Base-by-base conservation (phyloP, 2,888 invertebrate genomes). In the Agrotis segetum region DNA sequence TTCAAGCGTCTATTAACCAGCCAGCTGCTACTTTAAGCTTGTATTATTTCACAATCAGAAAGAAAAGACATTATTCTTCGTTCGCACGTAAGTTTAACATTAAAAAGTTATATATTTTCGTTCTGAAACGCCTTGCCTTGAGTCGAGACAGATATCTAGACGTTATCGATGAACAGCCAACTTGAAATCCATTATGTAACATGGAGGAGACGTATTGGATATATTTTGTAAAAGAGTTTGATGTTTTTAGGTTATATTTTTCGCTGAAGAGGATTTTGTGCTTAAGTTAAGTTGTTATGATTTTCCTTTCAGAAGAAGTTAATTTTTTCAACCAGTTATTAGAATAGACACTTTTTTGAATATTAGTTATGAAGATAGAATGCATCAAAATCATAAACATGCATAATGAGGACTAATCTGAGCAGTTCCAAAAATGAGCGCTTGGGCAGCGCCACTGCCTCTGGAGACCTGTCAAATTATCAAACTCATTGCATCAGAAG, bases 21-120 rank as follows among this genome's bases (percentile, higher is more conserved):
- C 46, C 60, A 74, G n/a, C 44, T 66, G 52, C 14, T 56, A n/a
- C 21, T 29, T 19, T 7, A 24, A 17, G 2, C 62, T 68, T 53
- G 44, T 53, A 50, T 63, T 59, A 75, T 49, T 63, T 19, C 14
- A 0, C 29, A 21, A 71, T 71, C 24, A 64, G 17, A 40, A 58
- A 52, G 64, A 62, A 63, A 52, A 58, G 0, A 52, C 71, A 76
- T 77, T 62, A 58, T 44, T 76, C 75, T 76, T 76, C 61, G 52
- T 77, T 71, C n/a, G n/a, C 44, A 46, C 58, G 17, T 71, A n/a
- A 60, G 56, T 63, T 53, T 70, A 19, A 29, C 55, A 64, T 71
- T 61, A 62, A 65, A 65, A 62, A 62, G 50, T 63, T 72, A 78
- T 72, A 72, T 60, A 67, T 72, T 73, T 60, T 67, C 47, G 47